Evolutionary conservation across 2,888 invertebrate species (phyloP).

Genomic region (Eristalis arbustorum): DNA sequence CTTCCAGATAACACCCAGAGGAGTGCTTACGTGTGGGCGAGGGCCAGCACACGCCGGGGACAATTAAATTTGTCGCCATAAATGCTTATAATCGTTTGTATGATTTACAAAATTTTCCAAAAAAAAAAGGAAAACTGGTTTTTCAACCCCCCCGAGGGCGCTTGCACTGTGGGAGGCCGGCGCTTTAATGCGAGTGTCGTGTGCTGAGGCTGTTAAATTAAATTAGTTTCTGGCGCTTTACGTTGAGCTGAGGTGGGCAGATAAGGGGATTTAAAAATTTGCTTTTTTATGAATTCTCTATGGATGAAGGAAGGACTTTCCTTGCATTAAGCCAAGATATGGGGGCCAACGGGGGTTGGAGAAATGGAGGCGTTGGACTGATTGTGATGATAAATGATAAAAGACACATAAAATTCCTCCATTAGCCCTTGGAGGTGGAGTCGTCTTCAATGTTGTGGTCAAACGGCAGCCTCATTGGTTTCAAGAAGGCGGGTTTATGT

Average conservation of each 20-base stretch:
- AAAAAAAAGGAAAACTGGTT: constrained; percentile 32
- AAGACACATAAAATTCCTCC: not conserved
- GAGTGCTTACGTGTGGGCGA: constrained; percentile 29
- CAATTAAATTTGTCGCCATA: constrained; percentile 64
- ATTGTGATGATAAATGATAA: not conserved
- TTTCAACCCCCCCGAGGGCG: constrained; percentile 26
- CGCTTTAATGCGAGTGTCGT: constrained; percentile 54
- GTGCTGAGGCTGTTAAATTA: constrained; percentile 63
- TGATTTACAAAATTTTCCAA: constrained; percentile 28
- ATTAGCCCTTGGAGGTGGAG: no score
- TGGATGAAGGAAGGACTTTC: not conserved
- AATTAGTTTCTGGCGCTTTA: constrained; percentile 50
- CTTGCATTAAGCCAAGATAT: not conserved
- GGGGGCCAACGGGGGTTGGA: not conserved
- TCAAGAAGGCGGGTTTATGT: no score
- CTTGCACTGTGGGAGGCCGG: not conserved
- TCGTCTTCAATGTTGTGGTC: no score
- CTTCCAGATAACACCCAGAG: constrained; percentile 61
- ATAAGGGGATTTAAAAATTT: constrained; percentile 57
- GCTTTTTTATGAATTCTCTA: constrained; percentile 26
- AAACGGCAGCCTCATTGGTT: no score
- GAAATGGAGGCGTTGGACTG: not conserved
- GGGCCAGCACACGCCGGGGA: constrained; percentile 46
- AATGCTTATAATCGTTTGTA: constrained; percentile 67
- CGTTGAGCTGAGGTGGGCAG: constrained; percentile 49